Evolutionary conservation across 2,113 vertebrate genomes (phyloP).

Genomic region (Callipepla californica): DNA sequence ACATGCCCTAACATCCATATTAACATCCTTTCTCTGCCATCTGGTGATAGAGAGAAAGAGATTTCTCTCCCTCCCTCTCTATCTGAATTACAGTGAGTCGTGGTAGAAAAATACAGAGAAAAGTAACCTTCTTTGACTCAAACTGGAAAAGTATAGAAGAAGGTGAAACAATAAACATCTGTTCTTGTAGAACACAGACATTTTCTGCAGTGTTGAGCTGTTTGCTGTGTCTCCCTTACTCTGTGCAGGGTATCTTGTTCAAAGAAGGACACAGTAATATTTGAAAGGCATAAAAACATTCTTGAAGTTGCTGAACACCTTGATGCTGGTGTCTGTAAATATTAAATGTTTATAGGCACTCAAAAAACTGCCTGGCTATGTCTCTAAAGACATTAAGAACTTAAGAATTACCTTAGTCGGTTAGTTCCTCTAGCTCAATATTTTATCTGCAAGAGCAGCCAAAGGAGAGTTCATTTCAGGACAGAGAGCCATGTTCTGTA

Average conservation of each 20-base stretch:
- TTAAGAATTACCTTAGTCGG: not conserved
- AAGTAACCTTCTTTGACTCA: not conserved
- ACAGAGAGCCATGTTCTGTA: not conserved
- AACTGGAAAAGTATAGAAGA: not conserved
- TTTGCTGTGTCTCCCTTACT: no score
- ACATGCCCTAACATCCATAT: not conserved
- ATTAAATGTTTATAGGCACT: not conserved
- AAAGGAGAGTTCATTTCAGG: not conserved
- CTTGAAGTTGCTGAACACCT: not conserved
- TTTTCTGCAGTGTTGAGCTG: not conserved
- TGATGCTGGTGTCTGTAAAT: not conserved
- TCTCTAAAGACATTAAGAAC: not conserved
- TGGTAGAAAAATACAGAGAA: not conserved
- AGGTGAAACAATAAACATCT: not conserved
- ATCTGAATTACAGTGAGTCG: not conserved
- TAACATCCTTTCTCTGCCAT: not conserved
- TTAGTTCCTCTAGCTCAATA: not conserved
- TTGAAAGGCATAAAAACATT: not conserved
- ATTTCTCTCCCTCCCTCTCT: not conserved
- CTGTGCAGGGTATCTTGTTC: not conserved
- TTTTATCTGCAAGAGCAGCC: not conserved
- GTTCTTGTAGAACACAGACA: not conserved
- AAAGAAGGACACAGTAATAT: not conserved
- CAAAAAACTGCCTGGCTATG: not conserved
- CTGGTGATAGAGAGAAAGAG: not conserved